Evolutionary conservation across 2,113 vertebrate species (phyloP), one percentile per base, ranked within the genome.

Genomic region (Glaucidium brasilianum): DNA sequence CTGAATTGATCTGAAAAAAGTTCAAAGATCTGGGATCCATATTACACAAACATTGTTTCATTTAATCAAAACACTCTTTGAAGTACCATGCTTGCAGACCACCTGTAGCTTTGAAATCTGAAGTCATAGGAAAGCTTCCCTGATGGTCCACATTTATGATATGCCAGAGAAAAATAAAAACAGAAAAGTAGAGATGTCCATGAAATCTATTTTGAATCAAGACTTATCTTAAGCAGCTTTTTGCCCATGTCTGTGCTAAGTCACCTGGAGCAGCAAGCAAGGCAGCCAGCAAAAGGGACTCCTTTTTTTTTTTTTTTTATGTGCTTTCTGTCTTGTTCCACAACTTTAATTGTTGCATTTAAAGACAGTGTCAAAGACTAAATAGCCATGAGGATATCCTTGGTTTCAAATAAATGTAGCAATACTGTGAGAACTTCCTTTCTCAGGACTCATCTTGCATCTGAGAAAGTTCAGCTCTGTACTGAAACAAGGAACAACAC

Each of bases 101-200:
- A 99, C 98, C 98, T 98, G 98, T 98, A 97, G 98, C 98, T 99
- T 99, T 99, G 98, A 99, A 98, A 98, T 96, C 93, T 98, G 97
- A 98, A 98, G 98, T 98, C 95, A 87, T 78, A 73, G 74, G 60
- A 97, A 98, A 97, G 94, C 97, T 98, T 94, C 56, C 67, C 79
- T 96, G 97, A 92, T 58, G 72, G 78, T 75, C 75, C 32, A 58
- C 53, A 84, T 83, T 90, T 93, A 94, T 27, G 94, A 96, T 81
- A 94, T 84, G 53, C 56, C 72, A 73, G 93, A 94, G 43, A 79
- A 91, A 95, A 94, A 93, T 47, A 93, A 87, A 95, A 97, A 47
- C 35, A 72, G 43, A 92, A 93, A 92, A 78, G 58, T 60, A n/a
- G 82, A 97, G 88, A 93, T 18, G 37, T 49, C 50, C 68, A 73